phyloP scores from a whole-genome alignment of 2,888 invertebrate species.

The Lutraria lutraria region DNA sequence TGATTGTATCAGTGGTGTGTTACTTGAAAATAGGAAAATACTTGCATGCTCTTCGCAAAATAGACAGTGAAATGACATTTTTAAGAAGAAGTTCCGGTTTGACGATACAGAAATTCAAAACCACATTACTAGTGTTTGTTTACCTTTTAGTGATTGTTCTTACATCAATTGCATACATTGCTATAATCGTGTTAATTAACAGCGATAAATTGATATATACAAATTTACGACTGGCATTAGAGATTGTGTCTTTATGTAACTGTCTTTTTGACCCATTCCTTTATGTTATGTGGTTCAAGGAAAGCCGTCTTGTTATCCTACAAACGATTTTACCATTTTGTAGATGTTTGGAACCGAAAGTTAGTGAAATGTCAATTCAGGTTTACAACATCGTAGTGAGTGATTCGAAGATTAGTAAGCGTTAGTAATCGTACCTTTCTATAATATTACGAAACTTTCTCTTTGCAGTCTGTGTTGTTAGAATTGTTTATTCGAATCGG shows the following conservation, averaged over 20 bases:
- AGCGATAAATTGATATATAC: neutral
- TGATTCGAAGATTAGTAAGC: no score
- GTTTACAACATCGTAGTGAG: slow-evolving; percentile 23
- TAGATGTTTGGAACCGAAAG: neutral
- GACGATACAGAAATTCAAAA: neutral
- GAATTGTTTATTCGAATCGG: no score
- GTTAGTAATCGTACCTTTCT: no score
- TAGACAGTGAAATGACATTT: neutral
- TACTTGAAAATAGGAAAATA: slow-evolving; percentile 17
- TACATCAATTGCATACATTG: neutral
- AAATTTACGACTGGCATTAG: neutral
- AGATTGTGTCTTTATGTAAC: slow-evolving; percentile 21
- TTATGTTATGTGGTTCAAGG: slow-evolving; percentile 36
- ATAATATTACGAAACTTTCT: no score
- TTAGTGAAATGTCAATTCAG: slow-evolving; percentile 15
- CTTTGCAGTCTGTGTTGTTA: no score
- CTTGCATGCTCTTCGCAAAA: neutral
- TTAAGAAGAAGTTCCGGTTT: neutral
- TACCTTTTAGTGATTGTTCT: neutral
- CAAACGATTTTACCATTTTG: neutral
- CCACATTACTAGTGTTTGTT: slow-evolving; percentile 21
- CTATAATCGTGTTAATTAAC: neutral
- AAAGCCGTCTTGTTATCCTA: neutral
- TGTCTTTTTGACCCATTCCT: slow-evolving; percentile 29
- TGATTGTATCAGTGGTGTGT: neutral